Base-by-base conservation (phyloP, 2,113 vertebrate species). In the Trochalopteron elliotii region DNA sequence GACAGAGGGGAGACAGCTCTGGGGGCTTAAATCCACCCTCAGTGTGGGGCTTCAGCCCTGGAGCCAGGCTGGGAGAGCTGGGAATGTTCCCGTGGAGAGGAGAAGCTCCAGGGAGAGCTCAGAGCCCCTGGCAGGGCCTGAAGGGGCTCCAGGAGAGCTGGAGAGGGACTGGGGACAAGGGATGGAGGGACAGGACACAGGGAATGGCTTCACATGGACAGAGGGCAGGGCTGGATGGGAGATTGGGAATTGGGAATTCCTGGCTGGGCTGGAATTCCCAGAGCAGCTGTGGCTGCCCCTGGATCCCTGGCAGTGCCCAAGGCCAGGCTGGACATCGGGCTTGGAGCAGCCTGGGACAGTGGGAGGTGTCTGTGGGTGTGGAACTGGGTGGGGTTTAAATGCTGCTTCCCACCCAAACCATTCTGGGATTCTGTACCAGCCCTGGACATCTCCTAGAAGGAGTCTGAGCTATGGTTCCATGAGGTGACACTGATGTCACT, bases 331-430 rank as follows among this genome's bases (percentile, higher is more conserved):
- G 50, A 39, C 52, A 31, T 0, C 21, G 47, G 52, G 52, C 10
- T 7, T 55, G 13, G 47, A 44, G 31, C 59, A 45, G 1, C 82
- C 40, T 74, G 69, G 82, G 30, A 7, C 16, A 20, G 70, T 49
- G 70, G 35, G 3, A 76, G 52, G 31, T 30, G 61, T 50, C 52
- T 24, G 24, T 16, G 25, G 27, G 25, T 8, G 5, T 18, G 21
- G 35, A 1, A 59, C 18, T 4, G 18, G 45, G 0, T 15, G 37
- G 27, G 11, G 1, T 60, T 44, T 18, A 11, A 37, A 9, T 2
- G 33, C 3, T 3, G 5, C 23, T 52, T 45, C 72, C 39, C 33
- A 1, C 9, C 39, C 55, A 15, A n/a, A 12, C 33, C 39, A 0
- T 5, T 16, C 23, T 13, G n/a, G 15, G 17, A 8, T 15, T 15